Evolutionary conservation across 2,797 vertebrate species (phyloP), one percentile per base, ranked within the genome.

Genomic region (Tolypeutes matacus): DNA sequence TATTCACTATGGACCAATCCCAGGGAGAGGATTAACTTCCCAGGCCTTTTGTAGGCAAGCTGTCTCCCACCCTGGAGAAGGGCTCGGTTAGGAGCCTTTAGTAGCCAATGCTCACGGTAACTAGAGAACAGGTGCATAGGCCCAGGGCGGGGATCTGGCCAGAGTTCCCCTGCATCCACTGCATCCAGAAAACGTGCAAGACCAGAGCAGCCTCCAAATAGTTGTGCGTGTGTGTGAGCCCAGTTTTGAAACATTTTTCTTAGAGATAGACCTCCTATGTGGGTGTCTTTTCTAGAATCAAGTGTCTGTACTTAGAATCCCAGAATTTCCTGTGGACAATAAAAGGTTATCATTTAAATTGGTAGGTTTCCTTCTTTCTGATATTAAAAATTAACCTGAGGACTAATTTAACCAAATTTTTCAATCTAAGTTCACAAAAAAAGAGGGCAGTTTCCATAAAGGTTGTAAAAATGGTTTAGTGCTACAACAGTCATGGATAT

Each of bases 301-400:
- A 60, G 17, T 58, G 80, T 91, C 34, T 81, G 42, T 10, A n/a
- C 49, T 84, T 86, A 36, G n/a, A 89, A 77, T 56, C 21, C 73
- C 21, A 51, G 17, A 83, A 81, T 82, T 86, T 62, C 14, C 15
- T 69, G 5, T 65, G 31, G 46, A 70, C 10, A 36, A 51, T 67
- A 60, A 95, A 95, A 77, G 2, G 3, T 69, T 95, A 64, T 51
- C 23, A 39, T 51, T 90, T 56, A 86, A 86, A 62, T 86, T 77
- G 17, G 64, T 65, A 49, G 27, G n/a, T 77, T 87, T 62, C 21
- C 36, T 78, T 93, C 23, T 89, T 49, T 51, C 72, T 60, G 80
- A 76, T 23, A 36, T 97, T 98, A 98, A 97, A 98, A 36, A 98
- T 98, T 98, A 98, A 98, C 96, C 49, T 82, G 78, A 56, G n/a